Evolutionary conservation across 37 sponge, comb jelly and placozoan genomes (phyloP), one percentile per base, ranked within the genome.

Genomic region (Spongilla lacustris): DNA sequence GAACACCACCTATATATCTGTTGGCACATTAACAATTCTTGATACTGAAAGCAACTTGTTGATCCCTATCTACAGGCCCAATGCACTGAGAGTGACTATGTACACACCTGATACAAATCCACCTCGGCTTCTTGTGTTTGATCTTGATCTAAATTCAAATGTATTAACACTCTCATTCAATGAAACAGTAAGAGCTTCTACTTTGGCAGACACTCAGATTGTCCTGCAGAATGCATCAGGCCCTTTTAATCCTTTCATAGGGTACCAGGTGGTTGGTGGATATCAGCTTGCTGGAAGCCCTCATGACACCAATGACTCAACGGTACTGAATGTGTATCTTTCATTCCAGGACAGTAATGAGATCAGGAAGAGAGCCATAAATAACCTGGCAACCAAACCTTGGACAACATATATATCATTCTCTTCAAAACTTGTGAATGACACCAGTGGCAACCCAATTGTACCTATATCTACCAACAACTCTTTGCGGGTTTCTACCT

Each of bases 281-380:
- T 94, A 91, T 41, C 90, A 83, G 26, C 50, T 92, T 0, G 75
- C 68, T 29, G 79, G 85, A 46, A 85, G 86, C 72, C 68, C 78
- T 26, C 87, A 92, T 38, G 82, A 88, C 36, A 66, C 27, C 0
- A 30, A 66, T 84, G 94, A 94, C 29, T 79, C 84, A 25, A 94
- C 95, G 0, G 66, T 89, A 0, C 66, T 94, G 26, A 78, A 68
- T 19, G 82, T 97, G 1, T 81, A 84, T 31, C 82, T 97, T 10
- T 91, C 94, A 17, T 92, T 85, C 33, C 80, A 81, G 67, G 97
- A 97, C 85, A 67, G 81, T 6, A 92, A 97, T 73, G 93, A 89
- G 34, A 85, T 97, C 33, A 92, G 90, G 49, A 71, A 78, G 29
- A 46, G 46, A 46, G 46, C 46, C 46, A 25, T 87, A 38, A 87